Percentiles rank a stretch among this genome's conserved stretches.
phyloP scores from a whole-genome alignment of 2,888 invertebrate genomes.

The Axea sp. region DNA sequence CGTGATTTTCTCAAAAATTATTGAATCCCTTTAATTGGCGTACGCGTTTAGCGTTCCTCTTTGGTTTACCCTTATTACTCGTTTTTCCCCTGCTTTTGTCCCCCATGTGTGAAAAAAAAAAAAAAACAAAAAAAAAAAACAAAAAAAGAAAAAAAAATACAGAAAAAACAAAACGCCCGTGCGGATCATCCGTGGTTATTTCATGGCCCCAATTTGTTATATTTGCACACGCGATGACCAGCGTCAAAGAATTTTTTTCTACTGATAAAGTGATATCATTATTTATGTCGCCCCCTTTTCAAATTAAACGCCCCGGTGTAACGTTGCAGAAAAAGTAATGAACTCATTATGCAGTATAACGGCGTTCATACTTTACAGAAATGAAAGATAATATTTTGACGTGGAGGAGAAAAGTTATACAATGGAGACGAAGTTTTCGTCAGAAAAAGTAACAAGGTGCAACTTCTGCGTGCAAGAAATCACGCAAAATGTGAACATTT shows the following conservation, averaged over 20 bases:
- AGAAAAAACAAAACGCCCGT: too few species aligned
- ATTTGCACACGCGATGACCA: background rate
- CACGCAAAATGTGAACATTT: background rate
- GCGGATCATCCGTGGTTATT: slow-evolving; percentile 1
- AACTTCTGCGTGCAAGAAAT: background rate
- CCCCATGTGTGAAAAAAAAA: slow-evolving; percentile 2
- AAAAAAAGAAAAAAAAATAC: too few species aligned
- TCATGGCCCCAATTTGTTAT: background rate
- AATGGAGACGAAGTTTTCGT: slow-evolving; percentile 3
- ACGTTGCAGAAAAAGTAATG: slow-evolving; percentile 37
- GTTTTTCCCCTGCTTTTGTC: slow-evolving; percentile 4
- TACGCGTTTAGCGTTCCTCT: slow-evolving; percentile 20
- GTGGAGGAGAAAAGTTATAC: slow-evolving; percentile 5
- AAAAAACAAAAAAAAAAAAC: too few species aligned
- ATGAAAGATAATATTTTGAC: slow-evolving; percentile 42
- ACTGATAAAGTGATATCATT: slow-evolving; percentile 4
- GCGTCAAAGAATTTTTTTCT: background rate
- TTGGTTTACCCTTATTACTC: slow-evolving; percentile 23
- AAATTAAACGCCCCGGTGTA: slow-evolving; percentile 21
- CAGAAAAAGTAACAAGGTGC: background rate
- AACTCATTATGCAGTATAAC: slow-evolving; percentile 37
- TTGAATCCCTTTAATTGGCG: slow-evolving; percentile 38
- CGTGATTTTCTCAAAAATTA: too few species aligned
- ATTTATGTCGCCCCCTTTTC: slow-evolving; percentile 32
- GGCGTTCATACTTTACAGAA: slow-evolving; percentile 19